Evolutionary conservation across 2,888 invertebrate genomes (phyloP).

Genomic region (Rhodophaea formosa): DNA sequence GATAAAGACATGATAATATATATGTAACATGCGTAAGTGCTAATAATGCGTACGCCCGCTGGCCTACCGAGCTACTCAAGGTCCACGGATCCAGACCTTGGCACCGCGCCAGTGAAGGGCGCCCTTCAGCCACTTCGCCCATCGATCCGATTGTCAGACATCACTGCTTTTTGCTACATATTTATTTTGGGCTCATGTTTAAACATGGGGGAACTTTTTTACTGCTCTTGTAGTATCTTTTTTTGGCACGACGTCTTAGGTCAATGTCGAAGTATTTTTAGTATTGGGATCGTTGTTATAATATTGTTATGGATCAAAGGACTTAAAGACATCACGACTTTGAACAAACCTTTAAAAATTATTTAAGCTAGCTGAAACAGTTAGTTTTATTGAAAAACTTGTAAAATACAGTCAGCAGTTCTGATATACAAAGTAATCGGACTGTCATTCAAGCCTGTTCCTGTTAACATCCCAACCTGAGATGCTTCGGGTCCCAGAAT

Average conservation of each 20-base stretch:
- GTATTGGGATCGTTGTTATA: background rate
- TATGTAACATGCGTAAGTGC: too few species aligned
- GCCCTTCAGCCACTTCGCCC: conserved; percentile 3
- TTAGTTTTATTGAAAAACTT: too few species aligned
- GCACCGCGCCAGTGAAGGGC: background rate
- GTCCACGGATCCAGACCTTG: background rate
- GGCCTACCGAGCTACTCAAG: background rate
- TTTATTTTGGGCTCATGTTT: background rate
- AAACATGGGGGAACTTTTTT: background rate
- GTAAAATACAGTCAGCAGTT: too few species aligned
- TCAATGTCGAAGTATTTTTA: background rate
- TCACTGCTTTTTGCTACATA: background rate
- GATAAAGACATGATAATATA: too few species aligned
- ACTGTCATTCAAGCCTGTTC: too few species aligned
- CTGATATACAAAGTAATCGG: too few species aligned
- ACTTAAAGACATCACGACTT: too few species aligned
- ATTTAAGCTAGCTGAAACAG: too few species aligned
- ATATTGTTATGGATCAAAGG: background rate
- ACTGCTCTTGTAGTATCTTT: background rate
- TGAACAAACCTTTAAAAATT: too few species aligned
- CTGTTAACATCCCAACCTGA: too few species aligned
- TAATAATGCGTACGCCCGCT: too few species aligned
- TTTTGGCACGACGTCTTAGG: background rate
- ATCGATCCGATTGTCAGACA: background rate
- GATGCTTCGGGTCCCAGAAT: too few species aligned